phyloP scores from a whole-genome alignment of 2,797 vertebrate genomes.

The Eutrigla gurnardus region DNA sequence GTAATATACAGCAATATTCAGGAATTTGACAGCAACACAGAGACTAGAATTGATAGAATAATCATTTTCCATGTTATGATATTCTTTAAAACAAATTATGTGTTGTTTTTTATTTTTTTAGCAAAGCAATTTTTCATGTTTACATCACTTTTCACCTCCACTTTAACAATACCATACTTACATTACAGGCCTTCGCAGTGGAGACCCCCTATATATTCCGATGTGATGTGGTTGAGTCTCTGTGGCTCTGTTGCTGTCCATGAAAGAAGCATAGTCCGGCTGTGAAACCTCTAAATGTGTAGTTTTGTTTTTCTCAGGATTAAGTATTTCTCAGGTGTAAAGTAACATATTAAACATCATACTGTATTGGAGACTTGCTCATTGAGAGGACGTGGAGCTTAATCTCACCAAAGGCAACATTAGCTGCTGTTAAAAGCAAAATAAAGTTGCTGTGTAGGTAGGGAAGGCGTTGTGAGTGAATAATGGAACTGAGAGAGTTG shows the following conservation, averaged over 20 bases:
- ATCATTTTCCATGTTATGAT: not conserved
- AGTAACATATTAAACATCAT: slow-evolving; percentile 47
- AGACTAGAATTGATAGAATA: no score
- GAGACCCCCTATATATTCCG: slow-evolving; percentile 42
- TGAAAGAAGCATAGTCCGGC: slow-evolving; percentile 65
- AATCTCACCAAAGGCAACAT: not conserved
- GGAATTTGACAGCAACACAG: not conserved
- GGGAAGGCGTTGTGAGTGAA: no score
- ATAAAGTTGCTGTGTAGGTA: no score
- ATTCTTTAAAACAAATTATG: slow-evolving; percentile 11
- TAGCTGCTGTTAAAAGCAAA: not conserved
- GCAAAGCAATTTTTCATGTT: slow-evolving; percentile 40
- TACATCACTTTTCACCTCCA: slow-evolving; percentile 31
- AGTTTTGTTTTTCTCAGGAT: slow-evolving; percentile 78
- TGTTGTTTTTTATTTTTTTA: slow-evolving; percentile 10
- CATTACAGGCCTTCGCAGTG: slow-evolving; percentile 13
- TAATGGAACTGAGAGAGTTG: no score
- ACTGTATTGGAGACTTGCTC: not conserved
- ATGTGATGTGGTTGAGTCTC: slow-evolving; percentile 59
- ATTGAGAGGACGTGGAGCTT: not conserved
- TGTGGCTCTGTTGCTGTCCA: slow-evolving; percentile 55
- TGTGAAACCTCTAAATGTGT: slow-evolving; percentile 58
- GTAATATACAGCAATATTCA: no score
- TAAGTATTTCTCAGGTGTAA: slow-evolving; percentile 54
- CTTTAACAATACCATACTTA: not conserved